These are phyloP conservation scores for Pterophyllum scalare DNA, from an alignment of 2,113 vertebrate genomes.

Conservation along the genomic window DNA sequence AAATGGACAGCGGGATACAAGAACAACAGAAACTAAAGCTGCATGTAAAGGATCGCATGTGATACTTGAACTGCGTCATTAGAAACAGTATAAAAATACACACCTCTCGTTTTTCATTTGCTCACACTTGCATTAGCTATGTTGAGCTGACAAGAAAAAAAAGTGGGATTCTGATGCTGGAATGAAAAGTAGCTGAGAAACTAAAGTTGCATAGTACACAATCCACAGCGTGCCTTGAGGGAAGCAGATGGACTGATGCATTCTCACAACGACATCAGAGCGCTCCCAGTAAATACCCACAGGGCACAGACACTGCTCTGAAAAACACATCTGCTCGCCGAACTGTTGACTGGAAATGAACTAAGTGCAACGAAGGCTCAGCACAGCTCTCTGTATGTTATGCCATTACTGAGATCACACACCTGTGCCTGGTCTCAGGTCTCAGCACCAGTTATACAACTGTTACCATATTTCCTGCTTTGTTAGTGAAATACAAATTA, in stretches of 20 bases:
- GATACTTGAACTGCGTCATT: too few species aligned
- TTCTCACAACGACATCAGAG: constrained; percentile 46
- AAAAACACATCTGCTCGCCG: constrained; percentile 60
- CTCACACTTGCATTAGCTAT: constrained; percentile 26
- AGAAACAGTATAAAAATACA: rapidly evolving
- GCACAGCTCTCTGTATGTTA: background rate
- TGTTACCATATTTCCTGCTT: background rate
- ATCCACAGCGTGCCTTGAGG: constrained; percentile 38
- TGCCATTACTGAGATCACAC: constrained; percentile 13
- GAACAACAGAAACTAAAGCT: background rate
- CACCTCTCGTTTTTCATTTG: background rate
- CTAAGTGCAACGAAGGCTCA: background rate
- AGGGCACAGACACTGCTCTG: constrained; percentile 33
- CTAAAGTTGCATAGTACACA: constrained; percentile 55
- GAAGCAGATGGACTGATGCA: constrained; percentile 57
- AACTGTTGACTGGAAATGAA: constrained; percentile 57
- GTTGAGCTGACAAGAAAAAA: background rate
- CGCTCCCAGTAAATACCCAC: constrained; percentile 51
- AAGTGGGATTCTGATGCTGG: constrained; percentile 1
- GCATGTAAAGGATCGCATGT: too few species aligned
- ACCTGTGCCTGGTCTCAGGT: background rate
- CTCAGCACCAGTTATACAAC: background rate
- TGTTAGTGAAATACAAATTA: background rate
- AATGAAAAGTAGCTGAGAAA: constrained; percentile 43
- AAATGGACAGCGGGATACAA: background rate